These are phyloP conservation scores for Dermolepida albohirtum DNA, from an alignment of 2,888 invertebrate species.

Conservation along the genomic window DNA sequence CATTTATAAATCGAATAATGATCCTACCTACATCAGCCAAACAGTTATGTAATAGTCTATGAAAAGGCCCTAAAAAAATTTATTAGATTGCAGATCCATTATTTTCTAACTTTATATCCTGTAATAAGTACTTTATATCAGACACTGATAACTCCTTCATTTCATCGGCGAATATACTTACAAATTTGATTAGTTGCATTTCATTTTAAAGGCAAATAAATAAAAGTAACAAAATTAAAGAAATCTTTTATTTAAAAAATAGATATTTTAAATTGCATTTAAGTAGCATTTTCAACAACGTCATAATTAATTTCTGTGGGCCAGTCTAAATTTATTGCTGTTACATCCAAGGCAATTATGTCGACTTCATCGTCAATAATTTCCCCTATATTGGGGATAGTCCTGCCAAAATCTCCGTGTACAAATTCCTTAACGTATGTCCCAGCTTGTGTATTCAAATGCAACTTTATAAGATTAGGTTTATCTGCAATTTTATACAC, in stretches of 20 bases:
- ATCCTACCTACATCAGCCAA: too few species aligned
- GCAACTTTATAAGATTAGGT: conserved; percentile 72
- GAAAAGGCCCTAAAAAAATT: too few species aligned
- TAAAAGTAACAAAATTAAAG: too few species aligned
- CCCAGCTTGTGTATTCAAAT: conserved; percentile 87
- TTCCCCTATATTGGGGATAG: conserved; percentile 79
- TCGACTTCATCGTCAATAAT: conserved; percentile 80
- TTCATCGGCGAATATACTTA: too few species aligned
- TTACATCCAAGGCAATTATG: conserved; percentile 93
- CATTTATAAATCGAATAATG: too few species aligned
- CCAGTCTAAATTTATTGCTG: conserved; percentile 81
- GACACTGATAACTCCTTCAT: too few species aligned
- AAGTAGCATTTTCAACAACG: not conserved
- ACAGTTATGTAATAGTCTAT: too few species aligned
- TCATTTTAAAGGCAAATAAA: too few species aligned
- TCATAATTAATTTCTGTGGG: conserved; percentile 64
- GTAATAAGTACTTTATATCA: too few species aligned
- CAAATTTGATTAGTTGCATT: too few species aligned
- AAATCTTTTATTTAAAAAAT: not conserved
- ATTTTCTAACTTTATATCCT: too few species aligned
- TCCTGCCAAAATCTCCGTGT: conserved; percentile 95
- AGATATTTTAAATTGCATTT: not conserved
- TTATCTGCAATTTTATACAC: conserved; percentile 65
- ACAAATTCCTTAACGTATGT: conserved; percentile 98
- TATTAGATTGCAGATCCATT: too few species aligned